Percentiles rank a stretch among this genome's conserved stretches.
Conservation (phyloP, 2,797 vertebrate species). For the Acanthurus tractus region DNA sequence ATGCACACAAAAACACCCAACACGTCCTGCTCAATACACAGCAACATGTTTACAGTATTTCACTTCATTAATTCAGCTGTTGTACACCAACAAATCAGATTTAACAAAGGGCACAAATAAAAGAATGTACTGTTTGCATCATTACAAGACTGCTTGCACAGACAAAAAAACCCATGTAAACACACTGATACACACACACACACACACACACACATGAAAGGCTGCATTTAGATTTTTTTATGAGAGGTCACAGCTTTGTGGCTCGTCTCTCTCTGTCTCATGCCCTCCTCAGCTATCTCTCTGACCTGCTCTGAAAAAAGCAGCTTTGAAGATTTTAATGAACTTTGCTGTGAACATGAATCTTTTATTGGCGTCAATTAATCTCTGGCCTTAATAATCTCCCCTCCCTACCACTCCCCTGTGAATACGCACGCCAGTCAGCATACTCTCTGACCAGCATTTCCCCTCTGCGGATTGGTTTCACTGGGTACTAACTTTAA, state of each 20-base stretch:
- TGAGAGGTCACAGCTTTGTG: constrained; percentile 48
- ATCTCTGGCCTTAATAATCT: constrained; percentile 79
- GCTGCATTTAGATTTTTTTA: constrained; percentile 38
- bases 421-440: constrained; percentile 54
- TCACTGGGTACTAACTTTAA: constrained; percentile 39
- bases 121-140: constrained; percentile 26
- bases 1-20: constrained; percentile 36
- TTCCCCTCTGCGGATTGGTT: constrained; percentile 53
- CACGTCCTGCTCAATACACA: constrained; percentile 63
- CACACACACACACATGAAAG: constrained; percentile 7
- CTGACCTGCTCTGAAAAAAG: constrained; percentile 49
- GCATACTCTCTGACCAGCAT: constrained; percentile 61
- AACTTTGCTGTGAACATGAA: constrained; percentile 80
- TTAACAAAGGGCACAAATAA: constrained; percentile 41
- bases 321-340: constrained; percentile 80
- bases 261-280: constrained; percentile 23
- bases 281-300: constrained; percentile 33
- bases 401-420: constrained; percentile 51
- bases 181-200: background rate
- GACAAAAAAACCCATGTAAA: background rate
- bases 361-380: constrained; percentile 82
- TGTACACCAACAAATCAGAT: constrained; percentile 46
- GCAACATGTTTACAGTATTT: constrained; percentile 45
- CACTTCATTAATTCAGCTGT: constrained; percentile 57
- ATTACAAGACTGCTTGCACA: constrained; percentile 30